Evolutionary conservation across 2,888 invertebrate species (phyloP), one percentile per base, ranked within the genome.

Genomic region (Dorcus parallelipipedus): DNA sequence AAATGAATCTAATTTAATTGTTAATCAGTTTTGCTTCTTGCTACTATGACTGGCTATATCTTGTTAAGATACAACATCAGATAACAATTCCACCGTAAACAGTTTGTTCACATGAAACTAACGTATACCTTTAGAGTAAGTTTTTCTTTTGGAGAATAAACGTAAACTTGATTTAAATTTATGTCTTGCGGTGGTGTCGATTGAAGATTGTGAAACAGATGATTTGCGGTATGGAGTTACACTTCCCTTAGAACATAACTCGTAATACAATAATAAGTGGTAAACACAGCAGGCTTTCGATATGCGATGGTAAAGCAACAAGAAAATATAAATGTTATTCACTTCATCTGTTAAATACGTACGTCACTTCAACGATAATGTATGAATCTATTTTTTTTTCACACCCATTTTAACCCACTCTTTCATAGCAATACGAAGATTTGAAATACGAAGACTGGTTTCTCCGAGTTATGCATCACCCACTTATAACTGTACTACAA

Each of bases 251-350:
- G 66, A 67, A 66, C 67, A 65, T 67, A 67, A 67, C 67, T 69
- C 67, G 67, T 67, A 69, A 67, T 67, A 67, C 67, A 67, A 69
- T 69, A 69, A 69, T 66, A 67, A 33, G 26, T 33, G 26, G 66
- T 56, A 58, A 58, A 66, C 66, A 58, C 65, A 66, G 66, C 67
- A 62, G 65, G 67, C 61, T 64, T 56, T 65, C 55, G 60, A 63
- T 59, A 23, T 64, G 62, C 64, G 58, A 52, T 60, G 61, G 58
- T 49, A 54, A 41, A 40, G 54, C 26, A 33, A 33, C 26, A 3
- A 33, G 5, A 7, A 33, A 33, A 33, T 33, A 33, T 33, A 33
- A 33, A 33, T 33, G 26, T 33, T 33, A 33, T 33, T 33, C 26
- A 33, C 26, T 33, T 33, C 26, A 33, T 33, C 26, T 33, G 26